Conservation (phyloP, 1,140 invertebrate species). For the Trichonephila inaurata region DNA sequence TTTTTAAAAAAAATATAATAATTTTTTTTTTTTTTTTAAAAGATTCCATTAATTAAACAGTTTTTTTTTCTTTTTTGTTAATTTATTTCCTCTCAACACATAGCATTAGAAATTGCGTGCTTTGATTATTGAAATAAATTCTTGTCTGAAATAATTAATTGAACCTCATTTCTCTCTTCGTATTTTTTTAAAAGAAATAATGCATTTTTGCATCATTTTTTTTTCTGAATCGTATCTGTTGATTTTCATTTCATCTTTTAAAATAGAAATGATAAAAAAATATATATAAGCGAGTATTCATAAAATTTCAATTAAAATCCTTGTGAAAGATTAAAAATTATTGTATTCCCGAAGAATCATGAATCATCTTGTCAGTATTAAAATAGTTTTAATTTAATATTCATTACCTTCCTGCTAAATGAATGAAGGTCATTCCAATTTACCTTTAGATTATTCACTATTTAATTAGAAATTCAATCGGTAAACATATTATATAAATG, state of each 20-base stretch:
- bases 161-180: neutral
- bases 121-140: slow-evolving; percentile 27
- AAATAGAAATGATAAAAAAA: neutral
- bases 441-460: too few relatives aligned
- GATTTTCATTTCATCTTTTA: neutral
- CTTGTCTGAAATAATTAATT: slow-evolving; percentile 18
- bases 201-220: neutral
- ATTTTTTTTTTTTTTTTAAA: neutral
- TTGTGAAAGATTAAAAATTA: too few relatives aligned
- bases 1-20: neutral
- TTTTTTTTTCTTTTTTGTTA: neutral
- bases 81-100: neutral
- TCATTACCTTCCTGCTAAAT: too few relatives aligned
- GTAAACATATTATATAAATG: too few relatives aligned
- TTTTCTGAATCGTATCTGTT: neutral
- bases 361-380: too few relatives aligned
- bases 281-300: neutral
- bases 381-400: too few relatives aligned
- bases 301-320: neutral
- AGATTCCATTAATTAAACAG: slow-evolving; percentile 11
- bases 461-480: too few relatives aligned
- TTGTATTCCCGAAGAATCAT: too few relatives aligned
- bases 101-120: neutral
- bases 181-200: slow-evolving; percentile 1
- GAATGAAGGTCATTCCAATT: too few relatives aligned